Evolutionary conservation across 2,797 vertebrate species (phyloP), one percentile per base, ranked within the genome.

Genomic region (Sebastes trivittatus): DNA sequence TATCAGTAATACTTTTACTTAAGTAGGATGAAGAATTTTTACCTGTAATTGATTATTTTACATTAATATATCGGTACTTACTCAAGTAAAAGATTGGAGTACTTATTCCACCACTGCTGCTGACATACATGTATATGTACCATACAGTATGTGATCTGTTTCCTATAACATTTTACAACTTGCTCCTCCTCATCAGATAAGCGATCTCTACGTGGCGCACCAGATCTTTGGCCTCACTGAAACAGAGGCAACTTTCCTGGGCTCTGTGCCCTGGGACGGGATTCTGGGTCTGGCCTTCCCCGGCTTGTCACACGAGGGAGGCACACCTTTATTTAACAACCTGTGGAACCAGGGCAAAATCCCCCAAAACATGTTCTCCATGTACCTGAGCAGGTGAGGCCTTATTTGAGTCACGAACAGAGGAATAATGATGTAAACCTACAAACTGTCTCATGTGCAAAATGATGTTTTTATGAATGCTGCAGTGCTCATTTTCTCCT

Each of bases 221-320:
- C 88, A 92, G 79, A 56, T 89, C 56, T 88, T 89, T 38, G 85
- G 87, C 61, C 67, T 89, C 52, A 71, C 78, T 49, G 27, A 77
- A 20, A 59, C 10, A 0, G 88, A 88, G 62, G 60, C 27, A 2
- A 1, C 10, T 1, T 83, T 73, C 64, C 32, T 87, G 62, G 18
- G 9, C 1, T 71, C 27, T 30, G 30, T 88, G 63, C 58, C 71
- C 23, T 63, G 79, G 58, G 91, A 91, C 38, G 91, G 88, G 36
- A 77, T 91, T 49, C 73, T 88, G 27, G 90, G 87, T 27, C 59
- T 91, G 82, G 87, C 88, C 23, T 87, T 84, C 23, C 75, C 84
- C n/a, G 30, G 75, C 5, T 25, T 78, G 14, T 72, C 84, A 16
- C 1, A 13, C 0, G 58, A 79, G 8, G 67, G 75, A 52, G 86